phyloP scores from a whole-genome alignment of 2,113 vertebrate genomes.

The Alaudala cheleensis region DNA sequence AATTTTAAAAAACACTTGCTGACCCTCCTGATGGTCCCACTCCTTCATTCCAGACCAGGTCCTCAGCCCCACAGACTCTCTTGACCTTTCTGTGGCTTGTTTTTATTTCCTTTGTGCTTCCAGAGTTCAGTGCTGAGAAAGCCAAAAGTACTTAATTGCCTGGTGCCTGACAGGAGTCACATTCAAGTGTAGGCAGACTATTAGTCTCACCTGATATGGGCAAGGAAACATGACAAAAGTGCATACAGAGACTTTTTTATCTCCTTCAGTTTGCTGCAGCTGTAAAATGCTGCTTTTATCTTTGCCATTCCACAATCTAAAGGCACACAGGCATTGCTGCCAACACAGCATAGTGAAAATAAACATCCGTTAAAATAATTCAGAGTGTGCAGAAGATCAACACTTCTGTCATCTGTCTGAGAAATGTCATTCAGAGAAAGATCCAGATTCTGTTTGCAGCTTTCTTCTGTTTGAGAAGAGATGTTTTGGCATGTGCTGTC shows the following conservation, averaged over 20 bases:
- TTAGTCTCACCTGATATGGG: background rate
- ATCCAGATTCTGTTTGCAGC: background rate
- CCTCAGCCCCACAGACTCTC: background rate
- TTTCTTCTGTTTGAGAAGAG: background rate
- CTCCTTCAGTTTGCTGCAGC: background rate
- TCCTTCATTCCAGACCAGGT: background rate
- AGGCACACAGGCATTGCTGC: background rate
- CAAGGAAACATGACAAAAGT: background rate
- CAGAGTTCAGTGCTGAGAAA: slow-evolving; percentile 9
- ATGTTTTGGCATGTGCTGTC: background rate
- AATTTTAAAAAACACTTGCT: background rate
- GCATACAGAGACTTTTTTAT: background rate
- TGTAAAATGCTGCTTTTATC: slow-evolving; percentile 38
- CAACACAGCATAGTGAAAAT: background rate
- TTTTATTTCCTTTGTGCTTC: background rate
- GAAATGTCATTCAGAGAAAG: background rate
- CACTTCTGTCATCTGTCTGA: background rate
- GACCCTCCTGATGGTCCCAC: background rate
- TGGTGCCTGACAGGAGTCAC: background rate
- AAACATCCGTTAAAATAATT: background rate
- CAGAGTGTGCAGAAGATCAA: background rate
- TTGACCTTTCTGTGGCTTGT: background rate
- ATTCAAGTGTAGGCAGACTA: background rate
- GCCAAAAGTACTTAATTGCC: background rate
- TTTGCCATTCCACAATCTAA: background rate